phyloP scores from a whole-genome alignment of 2,797 vertebrate genomes.

The Fistularia tabacaria region DNA sequence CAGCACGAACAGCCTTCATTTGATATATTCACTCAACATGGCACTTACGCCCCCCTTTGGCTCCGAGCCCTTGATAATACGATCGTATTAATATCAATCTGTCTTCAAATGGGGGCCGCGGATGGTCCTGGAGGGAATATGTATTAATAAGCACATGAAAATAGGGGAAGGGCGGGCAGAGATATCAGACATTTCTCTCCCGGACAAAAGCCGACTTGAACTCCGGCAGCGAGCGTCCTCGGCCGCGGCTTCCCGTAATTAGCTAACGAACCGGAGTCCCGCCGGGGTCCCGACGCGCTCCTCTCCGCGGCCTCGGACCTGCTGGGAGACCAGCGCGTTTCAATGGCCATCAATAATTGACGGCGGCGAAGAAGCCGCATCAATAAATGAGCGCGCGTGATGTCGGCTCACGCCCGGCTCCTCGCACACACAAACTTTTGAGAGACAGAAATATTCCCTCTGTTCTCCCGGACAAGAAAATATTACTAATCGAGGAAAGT shows the following conservation, averaged over 20 bases:
- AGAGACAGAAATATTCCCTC: constrained; percentile 40
- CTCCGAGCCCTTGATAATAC: background rate
- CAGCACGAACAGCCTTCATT: too few relatives aligned
- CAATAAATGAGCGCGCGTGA: constrained; percentile 58
- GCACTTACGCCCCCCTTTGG: too few relatives aligned
- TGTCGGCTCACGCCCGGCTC: constrained; percentile 22
- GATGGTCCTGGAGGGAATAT: background rate
- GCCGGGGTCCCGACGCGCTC: background rate
- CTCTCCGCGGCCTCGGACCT: constrained; percentile 28
- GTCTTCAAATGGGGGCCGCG: background rate
- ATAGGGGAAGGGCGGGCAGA: too few relatives aligned
- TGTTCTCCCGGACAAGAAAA: constrained; percentile 39
- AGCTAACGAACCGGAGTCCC: too few relatives aligned
- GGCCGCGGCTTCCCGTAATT: too few relatives aligned
- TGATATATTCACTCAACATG: too few relatives aligned
- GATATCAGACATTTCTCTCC: too few relatives aligned
- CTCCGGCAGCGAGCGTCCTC: too few relatives aligned
- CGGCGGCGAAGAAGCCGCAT: constrained; percentile 44
- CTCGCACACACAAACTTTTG: constrained; percentile 35
- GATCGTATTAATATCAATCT: background rate
- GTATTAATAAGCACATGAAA: too few relatives aligned
- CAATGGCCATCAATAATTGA: constrained; percentile 47
- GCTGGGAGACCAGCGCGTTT: constrained; percentile 49
- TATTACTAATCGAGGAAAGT: constrained; percentile 56
- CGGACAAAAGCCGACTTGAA: too few relatives aligned